Evolutionary conservation across 2,113 vertebrate species (phyloP).

Genomic region (Melanocharis versteri): DNA sequence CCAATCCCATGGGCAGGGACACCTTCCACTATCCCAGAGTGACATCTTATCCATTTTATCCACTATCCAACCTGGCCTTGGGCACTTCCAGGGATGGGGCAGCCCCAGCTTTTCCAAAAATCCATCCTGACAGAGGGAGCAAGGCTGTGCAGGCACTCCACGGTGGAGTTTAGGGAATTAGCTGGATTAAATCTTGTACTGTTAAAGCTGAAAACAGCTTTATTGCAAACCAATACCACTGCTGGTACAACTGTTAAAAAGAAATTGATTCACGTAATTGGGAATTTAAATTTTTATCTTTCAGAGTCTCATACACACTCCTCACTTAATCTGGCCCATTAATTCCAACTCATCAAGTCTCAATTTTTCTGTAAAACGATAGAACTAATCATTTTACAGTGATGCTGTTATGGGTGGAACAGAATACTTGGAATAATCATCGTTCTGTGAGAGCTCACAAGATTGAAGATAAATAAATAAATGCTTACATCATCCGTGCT

Average conservation of each 20-base stretch:
- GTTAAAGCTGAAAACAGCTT: neutral
- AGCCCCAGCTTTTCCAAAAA: neutral
- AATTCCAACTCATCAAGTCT: constrained; percentile 14
- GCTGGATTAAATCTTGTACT: neutral
- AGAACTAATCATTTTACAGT: neutral
- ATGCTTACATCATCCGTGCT: constrained; percentile 74
- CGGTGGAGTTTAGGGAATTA: neutral
- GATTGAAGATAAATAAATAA: constrained; percentile 22
- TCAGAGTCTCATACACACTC: neutral
- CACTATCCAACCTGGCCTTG: neutral
- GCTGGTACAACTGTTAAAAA: neutral
- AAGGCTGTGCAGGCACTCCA: neutral
- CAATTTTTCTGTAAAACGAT: neutral
- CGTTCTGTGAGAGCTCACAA: neutral
- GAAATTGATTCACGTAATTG: neutral
- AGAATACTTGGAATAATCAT: neutral
- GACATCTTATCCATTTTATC: neutral
- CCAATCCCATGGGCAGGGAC: neutral
- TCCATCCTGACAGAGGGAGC: neutral
- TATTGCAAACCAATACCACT: neutral
- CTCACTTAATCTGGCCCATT: neutral
- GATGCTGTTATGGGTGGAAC: neutral
- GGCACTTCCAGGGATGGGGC: neutral
- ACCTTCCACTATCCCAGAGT: neutral
- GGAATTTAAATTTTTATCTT: constrained; percentile 38